phyloP scores from a whole-genome alignment of 2,113 vertebrate species.

The Lepisosteus oculatus region DNA sequence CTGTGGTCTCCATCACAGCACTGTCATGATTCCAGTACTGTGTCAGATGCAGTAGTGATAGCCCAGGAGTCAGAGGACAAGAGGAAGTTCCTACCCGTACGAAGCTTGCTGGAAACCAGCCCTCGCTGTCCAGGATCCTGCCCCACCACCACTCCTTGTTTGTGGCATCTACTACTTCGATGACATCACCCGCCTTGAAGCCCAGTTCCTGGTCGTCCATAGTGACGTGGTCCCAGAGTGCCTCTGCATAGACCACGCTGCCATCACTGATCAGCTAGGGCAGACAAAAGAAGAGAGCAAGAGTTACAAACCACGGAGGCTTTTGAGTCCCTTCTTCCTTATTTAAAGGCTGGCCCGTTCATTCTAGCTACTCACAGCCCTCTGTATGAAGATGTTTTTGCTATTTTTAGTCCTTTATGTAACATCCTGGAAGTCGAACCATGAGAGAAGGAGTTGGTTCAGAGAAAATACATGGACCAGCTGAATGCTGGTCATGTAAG shows the following conservation, averaged over 20 bases:
- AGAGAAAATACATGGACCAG: no score
- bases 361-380: no score
- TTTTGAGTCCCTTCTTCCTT: no score
- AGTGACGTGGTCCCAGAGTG: slow-evolving; percentile 96
- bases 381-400: no score
- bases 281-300: background rate
- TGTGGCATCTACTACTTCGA: slow-evolving; percentile 92
- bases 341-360: no score
- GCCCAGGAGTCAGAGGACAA: background rate
- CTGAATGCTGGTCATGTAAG: no score
- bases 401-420: no score
- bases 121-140: slow-evolving; percentile 83
- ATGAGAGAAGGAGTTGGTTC: no score
- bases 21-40: no score
- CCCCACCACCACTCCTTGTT: slow-evolving; percentile 99
- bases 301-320: background rate
- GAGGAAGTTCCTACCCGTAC: slow-evolving; percentile 78
- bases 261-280: slow-evolving; percentile 93
- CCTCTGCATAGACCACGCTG: slow-evolving; percentile 89
- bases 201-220: slow-evolving; percentile 97
- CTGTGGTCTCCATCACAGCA: no score
- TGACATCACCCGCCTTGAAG: slow-evolving; percentile 91
- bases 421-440: no score
- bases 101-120: slow-evolving; percentile 96
- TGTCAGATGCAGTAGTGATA: background rate